phyloP scores from a whole-genome alignment of 2,113 vertebrate genomes.

The Actenoides hombroni region DNA sequence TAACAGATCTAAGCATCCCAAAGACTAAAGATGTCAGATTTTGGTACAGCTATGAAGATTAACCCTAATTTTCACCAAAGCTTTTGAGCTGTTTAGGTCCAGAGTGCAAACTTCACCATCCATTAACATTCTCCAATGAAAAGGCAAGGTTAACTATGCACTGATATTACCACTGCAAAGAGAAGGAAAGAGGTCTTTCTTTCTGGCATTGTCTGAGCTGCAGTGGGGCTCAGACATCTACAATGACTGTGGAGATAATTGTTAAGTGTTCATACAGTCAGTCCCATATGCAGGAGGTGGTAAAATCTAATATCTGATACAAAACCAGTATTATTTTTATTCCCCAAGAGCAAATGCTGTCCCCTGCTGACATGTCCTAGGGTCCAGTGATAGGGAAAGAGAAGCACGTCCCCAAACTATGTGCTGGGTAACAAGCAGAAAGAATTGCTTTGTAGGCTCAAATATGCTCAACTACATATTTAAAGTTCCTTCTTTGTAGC shows the following conservation, averaged over 20 bases:
- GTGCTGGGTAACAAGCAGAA: not conserved
- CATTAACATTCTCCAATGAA: not conserved
- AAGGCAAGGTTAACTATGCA: not conserved
- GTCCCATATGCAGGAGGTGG: not conserved
- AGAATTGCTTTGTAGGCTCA: not conserved
- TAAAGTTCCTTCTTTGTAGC: not conserved
- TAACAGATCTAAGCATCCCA: not conserved
- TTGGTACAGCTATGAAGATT: not conserved
- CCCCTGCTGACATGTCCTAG: not conserved
- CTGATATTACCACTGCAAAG: not conserved
- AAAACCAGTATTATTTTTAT: not conserved
- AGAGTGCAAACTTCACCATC: not conserved
- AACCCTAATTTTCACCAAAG: not conserved
- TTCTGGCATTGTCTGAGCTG: not conserved
- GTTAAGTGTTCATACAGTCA: not conserved
- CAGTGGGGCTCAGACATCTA: not conserved
- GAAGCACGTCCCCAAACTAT: not conserved
- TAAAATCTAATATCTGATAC: not conserved
- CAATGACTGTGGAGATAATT: not conserved
- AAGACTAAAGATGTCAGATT: not conserved
- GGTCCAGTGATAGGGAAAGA: not conserved
- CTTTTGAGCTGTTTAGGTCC: not conserved
- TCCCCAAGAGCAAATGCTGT: not conserved
- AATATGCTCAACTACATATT: not conserved
- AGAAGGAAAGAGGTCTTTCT: not conserved